phyloP scores from a whole-genome alignment of 2,888 invertebrate species.

The Phaonia tiefii region DNA sequence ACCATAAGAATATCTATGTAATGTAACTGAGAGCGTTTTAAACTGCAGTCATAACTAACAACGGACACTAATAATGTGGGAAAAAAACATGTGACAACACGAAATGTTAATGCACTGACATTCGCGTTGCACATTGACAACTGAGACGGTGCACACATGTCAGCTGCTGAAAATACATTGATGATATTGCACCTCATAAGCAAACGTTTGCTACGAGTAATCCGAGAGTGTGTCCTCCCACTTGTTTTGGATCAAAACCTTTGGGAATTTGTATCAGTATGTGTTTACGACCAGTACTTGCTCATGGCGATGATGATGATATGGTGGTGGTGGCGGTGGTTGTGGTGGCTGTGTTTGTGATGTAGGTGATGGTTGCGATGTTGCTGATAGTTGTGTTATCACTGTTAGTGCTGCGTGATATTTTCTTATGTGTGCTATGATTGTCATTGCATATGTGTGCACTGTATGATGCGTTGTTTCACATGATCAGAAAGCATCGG shows the following conservation, averaged over 20 bases:
- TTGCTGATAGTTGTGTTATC: slow-evolving; percentile 7
- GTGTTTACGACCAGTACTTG: neutral
- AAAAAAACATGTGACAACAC: slow-evolving; percentile 11
- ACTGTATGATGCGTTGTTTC: neutral
- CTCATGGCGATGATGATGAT: slow-evolving; percentile 31
- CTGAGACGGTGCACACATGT: neutral
- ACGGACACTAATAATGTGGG: slow-evolving; percentile 10
- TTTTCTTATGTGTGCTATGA: neutral
- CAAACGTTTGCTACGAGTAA: too few species aligned
- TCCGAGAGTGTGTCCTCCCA: neutral
- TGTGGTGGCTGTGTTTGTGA: slow-evolving; percentile 37
- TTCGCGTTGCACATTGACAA: neutral
- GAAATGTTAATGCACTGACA: slow-evolving; percentile 16
- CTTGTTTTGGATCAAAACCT: neutral
- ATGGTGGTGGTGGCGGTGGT: slow-evolving; percentile 26
- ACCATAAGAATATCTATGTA: neutral
- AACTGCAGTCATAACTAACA: slow-evolving; percentile 3
- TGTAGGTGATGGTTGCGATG: too few species aligned
- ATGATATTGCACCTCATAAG: too few species aligned
- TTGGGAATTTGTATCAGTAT: slow-evolving; percentile 1
- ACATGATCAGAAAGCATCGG: neutral
- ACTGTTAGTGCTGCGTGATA: too few species aligned
- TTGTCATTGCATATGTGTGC: neutral
- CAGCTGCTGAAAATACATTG: too few species aligned
- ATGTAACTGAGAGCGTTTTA: neutral